Conservation (phyloP, 2,888 invertebrate genomes). For the Chymomyza fuscimana region DNA sequence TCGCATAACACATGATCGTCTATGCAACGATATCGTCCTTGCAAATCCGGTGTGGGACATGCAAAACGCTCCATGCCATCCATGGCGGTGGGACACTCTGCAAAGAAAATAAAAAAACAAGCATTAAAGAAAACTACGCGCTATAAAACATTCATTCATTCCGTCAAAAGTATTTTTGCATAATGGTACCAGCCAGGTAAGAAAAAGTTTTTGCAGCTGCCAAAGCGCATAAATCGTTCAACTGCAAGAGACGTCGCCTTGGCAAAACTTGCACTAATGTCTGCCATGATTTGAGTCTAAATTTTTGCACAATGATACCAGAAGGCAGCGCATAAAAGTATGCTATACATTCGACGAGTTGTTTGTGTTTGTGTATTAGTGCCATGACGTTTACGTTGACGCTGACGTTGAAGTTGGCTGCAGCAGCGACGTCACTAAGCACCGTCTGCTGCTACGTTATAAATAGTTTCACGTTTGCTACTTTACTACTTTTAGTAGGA, state of each 20-base stretch:
- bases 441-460: conserved; percentile 44
- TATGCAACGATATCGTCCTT: conserved; percentile 96
- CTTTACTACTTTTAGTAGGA: conserved; percentile 49
- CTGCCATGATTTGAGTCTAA: conserved; percentile 74
- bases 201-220: conserved; percentile 41
- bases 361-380: conserved; percentile 31
- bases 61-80: conserved; percentile 97
- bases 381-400: neutral
- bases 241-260: conserved; percentile 6
- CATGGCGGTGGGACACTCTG: conserved; percentile 95
- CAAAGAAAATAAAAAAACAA: conserved; percentile 70
- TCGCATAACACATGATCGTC: conserved; percentile 97
- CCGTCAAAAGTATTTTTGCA: conserved; percentile 45
- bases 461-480: conserved; percentile 62
- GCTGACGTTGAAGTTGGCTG: neutral
- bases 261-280: conserved; percentile 68
- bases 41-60: conserved; percentile 93
- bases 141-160: conserved; percentile 32
- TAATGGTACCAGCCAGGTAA: conserved; percentile 37
- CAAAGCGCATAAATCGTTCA: conserved; percentile 64
- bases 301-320: conserved; percentile 57
- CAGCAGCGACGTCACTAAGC: conserved; percentile 28
- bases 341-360: conserved; percentile 44
- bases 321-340: conserved; percentile 55
- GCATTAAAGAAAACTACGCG: neutral